Evolutionary conservation across 30 jellyfish, hydroid and myxozoan genomes (phyloP).

Genomic region (Mastigias papua): DNA sequence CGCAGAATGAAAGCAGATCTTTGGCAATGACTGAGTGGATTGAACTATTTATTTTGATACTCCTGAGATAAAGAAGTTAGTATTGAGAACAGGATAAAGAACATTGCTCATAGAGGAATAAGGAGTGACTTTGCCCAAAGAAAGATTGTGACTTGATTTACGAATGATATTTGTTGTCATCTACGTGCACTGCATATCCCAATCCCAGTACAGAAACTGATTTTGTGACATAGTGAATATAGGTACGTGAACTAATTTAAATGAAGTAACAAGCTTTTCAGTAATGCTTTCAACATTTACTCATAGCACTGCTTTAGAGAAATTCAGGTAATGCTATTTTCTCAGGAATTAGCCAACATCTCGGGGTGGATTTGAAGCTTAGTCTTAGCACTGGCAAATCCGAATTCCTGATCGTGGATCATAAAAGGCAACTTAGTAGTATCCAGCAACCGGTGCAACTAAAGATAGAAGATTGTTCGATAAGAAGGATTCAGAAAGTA

Average conservation of each 20-base stretch:
- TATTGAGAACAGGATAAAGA: not conserved
- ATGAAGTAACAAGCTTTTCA: too few relatives aligned
- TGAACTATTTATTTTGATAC: not conserved
- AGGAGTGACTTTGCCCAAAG: not conserved
- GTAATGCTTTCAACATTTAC: too few relatives aligned
- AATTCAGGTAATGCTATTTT: too few relatives aligned
- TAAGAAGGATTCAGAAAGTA: too few relatives aligned
- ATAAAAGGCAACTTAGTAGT: too few relatives aligned
- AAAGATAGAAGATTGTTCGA: too few relatives aligned
- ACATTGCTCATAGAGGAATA: not conserved
- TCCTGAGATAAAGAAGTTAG: not conserved
- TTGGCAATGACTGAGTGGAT: not conserved
- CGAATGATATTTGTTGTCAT: not conserved
- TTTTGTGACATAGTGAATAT: not conserved
- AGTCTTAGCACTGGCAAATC: too few relatives aligned
- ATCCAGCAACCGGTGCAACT: too few relatives aligned
- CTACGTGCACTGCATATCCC: not conserved
- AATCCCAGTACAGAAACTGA: not conserved
- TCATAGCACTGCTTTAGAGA: too few relatives aligned
- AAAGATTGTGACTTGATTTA: not conserved
- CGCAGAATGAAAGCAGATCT: constrained; percentile 2
- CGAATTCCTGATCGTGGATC: too few relatives aligned
- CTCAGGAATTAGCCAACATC: too few relatives aligned
- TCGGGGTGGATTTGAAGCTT: too few relatives aligned
- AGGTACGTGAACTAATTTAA: not conserved